Evolutionary conservation across 2,888 invertebrate species (phyloP), one percentile per base, ranked within the genome.

Genomic region (Hedychridium roseum): DNA sequence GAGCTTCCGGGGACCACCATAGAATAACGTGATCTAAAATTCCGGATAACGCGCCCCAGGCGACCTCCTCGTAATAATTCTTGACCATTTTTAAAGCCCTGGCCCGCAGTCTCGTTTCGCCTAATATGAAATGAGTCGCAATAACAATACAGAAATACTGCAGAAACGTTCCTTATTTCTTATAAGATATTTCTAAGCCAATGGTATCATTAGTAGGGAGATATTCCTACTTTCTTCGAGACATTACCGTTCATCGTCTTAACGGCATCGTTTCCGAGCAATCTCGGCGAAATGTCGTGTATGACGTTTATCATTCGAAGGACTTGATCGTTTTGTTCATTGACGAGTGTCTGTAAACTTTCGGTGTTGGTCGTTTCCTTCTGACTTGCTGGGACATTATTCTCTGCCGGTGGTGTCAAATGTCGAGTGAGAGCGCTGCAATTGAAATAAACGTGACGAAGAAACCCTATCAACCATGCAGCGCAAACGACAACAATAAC

Each of bases 31-130:
- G 92, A 70, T 92, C 91, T 38, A 91, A 81, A 66, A 87, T 88
- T 50, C 88, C 87, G 1, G 92, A 92, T 1, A 91, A 89, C 69
- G 91, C 88, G 0, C 89, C 88, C 92, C 92, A 93, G 18, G 91
- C 80, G 43, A 88, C 84, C 71, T 88, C 86, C 65, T 89, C 88
- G 69, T 89, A 90, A 71, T 88, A 89, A 64, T 86, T 85, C 4
- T 86, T 80, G 7, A 88, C 85, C 77, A 86, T 88, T 38, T 82
- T 82, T 28, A 84, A 82, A 1, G 86, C 84, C 71, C 82, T 85
- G 43, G 82, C 81, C 58, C 82, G 85, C 1, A 88, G 82, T 76
- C 84, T 85, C 23, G 81, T 71, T 35, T 83, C 81, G 26, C 86
- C 88, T 88, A 57, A 31, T n/a, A n/a, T n/a, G n/a, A n/a, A n/a